Percentiles rank a stretch among this genome's conserved stretches.
Evolutionary conservation across 2,888 invertebrate species (phyloP).

Genomic region (Drosophila rubida): DNA sequence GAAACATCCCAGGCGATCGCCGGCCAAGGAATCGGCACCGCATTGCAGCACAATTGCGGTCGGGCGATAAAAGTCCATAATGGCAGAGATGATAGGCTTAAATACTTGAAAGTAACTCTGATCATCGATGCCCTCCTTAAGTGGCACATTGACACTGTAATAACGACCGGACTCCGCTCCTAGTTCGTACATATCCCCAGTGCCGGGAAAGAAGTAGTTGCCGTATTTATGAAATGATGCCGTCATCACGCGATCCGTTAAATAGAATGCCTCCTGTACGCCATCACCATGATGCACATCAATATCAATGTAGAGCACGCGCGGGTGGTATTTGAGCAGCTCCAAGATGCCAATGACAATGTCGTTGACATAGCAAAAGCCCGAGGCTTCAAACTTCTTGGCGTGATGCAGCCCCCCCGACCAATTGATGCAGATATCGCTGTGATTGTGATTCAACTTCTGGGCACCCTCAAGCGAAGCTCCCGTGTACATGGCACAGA

Average conservation of each 20-base stretch:
- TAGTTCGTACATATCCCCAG: conserved; percentile 99
- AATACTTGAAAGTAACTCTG: conserved; percentile 96
- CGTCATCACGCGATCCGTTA: conserved; percentile 99
- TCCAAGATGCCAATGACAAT: conserved; percentile 99
- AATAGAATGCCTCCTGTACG: conserved; percentile 98
- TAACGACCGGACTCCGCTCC: conserved; percentile 98
- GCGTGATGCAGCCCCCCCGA: conserved; percentile 99
- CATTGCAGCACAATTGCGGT: conserved; percentile 99
- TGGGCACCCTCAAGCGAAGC: conserved; percentile 98
- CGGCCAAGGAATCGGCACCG: conserved; percentile 98
- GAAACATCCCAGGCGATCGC: conserved; percentile 97
- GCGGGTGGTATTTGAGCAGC: conserved; percentile 95
- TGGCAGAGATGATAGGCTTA: conserved; percentile 95
- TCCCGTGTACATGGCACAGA: conserved; percentile 99
- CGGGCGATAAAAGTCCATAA: conserved; percentile 98
- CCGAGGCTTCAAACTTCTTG: conserved; percentile 99
- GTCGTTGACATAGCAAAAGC: conserved; percentile 99
- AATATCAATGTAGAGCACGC: conserved; percentile 99
- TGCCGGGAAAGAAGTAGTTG: conserved; percentile 98
- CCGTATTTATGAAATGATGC: conserved; percentile 99
- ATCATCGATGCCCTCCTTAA: conserved; percentile 99
- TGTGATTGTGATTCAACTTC: conserved; percentile 96
- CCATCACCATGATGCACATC: conserved; percentile 98
- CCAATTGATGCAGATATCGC: conserved; percentile 99
- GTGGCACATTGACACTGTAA: conserved; percentile 98